A percentile compares a stretch with the other conserved stretches of the same genome.
These are phyloP conservation scores for Sinella curviseta DNA, from an alignment of 1,140 invertebrate species.

Conservation along the genomic window DNA sequence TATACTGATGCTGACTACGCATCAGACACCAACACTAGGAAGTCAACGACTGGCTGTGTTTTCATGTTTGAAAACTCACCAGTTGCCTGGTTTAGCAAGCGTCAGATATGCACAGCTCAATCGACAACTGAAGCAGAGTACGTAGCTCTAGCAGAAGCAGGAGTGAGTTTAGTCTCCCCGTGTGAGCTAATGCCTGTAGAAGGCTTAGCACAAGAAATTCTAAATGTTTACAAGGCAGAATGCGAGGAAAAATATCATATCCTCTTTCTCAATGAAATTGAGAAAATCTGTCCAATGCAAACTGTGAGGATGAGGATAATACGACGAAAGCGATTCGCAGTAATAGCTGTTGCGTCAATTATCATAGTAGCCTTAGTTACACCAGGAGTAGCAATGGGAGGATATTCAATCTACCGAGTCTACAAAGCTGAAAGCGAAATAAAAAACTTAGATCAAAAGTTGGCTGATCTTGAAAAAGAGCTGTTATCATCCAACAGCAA, in stretches of 20 bases:
- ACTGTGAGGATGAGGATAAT: too few relatives aligned
- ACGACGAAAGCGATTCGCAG: background rate
- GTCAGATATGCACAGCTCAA: constrained; percentile 52
- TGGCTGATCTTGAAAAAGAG: too few relatives aligned
- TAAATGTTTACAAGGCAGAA: background rate
- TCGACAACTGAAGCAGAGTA: constrained; percentile 55
- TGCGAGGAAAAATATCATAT: constrained; percentile 31
- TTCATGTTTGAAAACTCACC: constrained; percentile 44
- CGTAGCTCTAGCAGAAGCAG: constrained; percentile 44
- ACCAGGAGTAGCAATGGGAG: too few relatives aligned
- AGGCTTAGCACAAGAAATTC: background rate
- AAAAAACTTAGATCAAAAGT: too few relatives aligned
- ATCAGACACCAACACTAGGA: constrained; percentile 39
- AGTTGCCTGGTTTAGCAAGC: constrained; percentile 50
- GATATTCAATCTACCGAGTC: too few relatives aligned
- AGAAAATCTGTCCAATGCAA: constrained; percentile 42
- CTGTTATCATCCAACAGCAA: too few relatives aligned
- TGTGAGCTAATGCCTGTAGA: constrained; percentile 30
- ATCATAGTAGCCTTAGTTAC: background rate
- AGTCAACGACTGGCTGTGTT: constrained; percentile 46
- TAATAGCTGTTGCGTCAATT: background rate
- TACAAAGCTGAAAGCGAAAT: too few relatives aligned
- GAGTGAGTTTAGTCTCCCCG: constrained; percentile 47
- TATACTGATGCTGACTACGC: constrained; percentile 35
- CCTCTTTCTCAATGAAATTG: constrained; percentile 34